These are phyloP conservation scores for Penaeus indicus DNA, from an alignment of 1,140 invertebrate species.

Conservation along the genomic window DNA sequence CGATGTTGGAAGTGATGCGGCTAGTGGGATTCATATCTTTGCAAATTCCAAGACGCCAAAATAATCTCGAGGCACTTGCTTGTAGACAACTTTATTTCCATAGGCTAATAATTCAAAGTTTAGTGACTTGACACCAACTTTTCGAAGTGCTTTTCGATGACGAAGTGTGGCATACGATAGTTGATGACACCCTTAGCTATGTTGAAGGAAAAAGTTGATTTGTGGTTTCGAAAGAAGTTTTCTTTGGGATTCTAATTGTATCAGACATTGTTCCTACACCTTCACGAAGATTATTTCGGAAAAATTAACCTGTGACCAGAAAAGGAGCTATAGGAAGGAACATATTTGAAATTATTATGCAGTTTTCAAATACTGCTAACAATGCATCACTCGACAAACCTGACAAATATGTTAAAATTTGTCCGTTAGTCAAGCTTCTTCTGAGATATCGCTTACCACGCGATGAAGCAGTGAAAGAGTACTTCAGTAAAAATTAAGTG, in stretches of 20 bases:
- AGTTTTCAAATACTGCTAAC: background rate
- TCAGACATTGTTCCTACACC: conserved; percentile 18
- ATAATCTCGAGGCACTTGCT: conserved; percentile 28
- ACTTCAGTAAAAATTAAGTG: conserved; percentile 12
- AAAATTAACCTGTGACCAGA: background rate
- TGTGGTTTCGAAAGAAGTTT: conserved; percentile 15
- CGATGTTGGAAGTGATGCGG: too few relatives aligned
- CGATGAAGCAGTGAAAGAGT: conserved; percentile 31
- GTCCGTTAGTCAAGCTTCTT: conserved; percentile 4
- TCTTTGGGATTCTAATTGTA: conserved; percentile 23
- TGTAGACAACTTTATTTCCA: conserved; percentile 13
- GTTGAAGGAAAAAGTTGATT: conserved; percentile 18
- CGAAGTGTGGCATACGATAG: conserved; percentile 22
- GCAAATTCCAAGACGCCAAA: background rate
- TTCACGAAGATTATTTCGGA: conserved; percentile 33
- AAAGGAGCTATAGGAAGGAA: too few relatives aligned
- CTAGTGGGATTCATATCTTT: background rate
- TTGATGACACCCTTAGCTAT: conserved; percentile 16
- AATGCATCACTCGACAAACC: conserved; percentile 20
- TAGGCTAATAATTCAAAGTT: conserved; percentile 30
- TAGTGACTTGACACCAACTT: conserved; percentile 18
- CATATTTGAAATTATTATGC: too few relatives aligned
- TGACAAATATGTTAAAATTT: conserved; percentile 10
- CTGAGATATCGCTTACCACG: conserved; percentile 20
- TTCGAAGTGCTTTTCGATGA: conserved; percentile 31